Base-by-base conservation (phyloP, 2,888 invertebrate species). In the Caenorhabditis macrosperma region DNA sequence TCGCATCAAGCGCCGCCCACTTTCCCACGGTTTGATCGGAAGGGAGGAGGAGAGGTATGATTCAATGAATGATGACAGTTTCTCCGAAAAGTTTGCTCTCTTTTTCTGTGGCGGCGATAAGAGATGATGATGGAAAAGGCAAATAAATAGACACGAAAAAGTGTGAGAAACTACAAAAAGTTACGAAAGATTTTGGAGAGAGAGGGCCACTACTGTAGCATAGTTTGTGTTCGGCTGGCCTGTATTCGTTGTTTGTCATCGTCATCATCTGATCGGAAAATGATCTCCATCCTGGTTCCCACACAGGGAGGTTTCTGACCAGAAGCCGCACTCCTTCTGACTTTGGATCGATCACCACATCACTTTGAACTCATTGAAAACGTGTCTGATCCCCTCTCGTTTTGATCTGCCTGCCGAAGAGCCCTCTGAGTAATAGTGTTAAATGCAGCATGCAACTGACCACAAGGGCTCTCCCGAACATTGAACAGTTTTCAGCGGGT, bases 51-150 rank as follows among this genome's bases (percentile, higher is more conserved):
- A 48, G 52, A 50, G 50, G 69, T 63, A 72, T 72, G 72, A 64
- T 72, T 72, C 72, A 72, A 46, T 71, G 28, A 12, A 48, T 64
- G 64, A 64, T 72, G 72, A 72, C 71, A 71, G 61, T 71, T 54
- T 71, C 35, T 46, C 33, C 54, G 52, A 69, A 54, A 38, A 12
- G 38, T 38, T 38, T 38, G 38, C 38, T 24, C 33, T 52, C 60
- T 52, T 48, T 38, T 52, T 35, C 12, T 69, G 60, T 54, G 61
- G 28, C 68, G 35, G 2, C 60, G 61, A 69, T 61, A 69, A 52
- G 41, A n/a, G n/a, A n/a, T n/a, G n/a, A 48, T 60, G 57, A 46
- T 54, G 22, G 50, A 24, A 71, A 61, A 38, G n/a, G 63, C 55
- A 72, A 72, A 72, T 57, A 72, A 30, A 46, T 26, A 4, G 63